Evolutionary conservation across 2,113 vertebrate species (phyloP).

Genomic region (Hyperopisus bebe): DNA sequence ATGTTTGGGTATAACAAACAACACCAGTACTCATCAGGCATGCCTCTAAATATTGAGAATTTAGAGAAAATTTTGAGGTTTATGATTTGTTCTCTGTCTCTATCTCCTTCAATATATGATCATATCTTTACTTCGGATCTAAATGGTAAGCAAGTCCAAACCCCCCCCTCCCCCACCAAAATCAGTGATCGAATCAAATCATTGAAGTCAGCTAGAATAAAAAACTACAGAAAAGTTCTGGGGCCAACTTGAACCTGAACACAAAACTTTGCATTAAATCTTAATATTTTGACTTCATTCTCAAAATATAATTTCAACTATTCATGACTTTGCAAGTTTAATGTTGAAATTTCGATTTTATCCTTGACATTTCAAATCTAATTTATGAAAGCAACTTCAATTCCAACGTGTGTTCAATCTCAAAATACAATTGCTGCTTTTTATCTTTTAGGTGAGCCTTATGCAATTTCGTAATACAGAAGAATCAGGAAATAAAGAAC

Average conservation of each 20-base stretch:
- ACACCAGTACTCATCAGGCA: background rate
- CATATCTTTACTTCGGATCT: background rate
- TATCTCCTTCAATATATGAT: background rate
- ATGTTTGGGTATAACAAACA: background rate
- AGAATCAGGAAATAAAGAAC: background rate
- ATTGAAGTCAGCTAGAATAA: background rate
- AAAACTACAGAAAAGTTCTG: background rate
- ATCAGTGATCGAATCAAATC: background rate
- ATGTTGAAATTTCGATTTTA: background rate
- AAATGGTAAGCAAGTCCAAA: background rate
- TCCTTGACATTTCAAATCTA: background rate
- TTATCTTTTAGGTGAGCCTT: background rate
- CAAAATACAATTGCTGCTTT: background rate
- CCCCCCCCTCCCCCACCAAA: background rate
- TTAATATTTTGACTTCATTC: background rate
- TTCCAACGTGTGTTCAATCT: background rate
- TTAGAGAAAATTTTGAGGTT: background rate
- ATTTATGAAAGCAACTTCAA: background rate
- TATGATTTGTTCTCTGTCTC: background rate
- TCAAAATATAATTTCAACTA: background rate
- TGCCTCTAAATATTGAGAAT: background rate
- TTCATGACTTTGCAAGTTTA: background rate
- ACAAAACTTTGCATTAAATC: background rate
- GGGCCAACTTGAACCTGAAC: background rate
- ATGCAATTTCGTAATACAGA: background rate